Evolutionary conservation across 2,797 vertebrate genomes (phyloP).

Genomic region (Trachurus trachurus): DNA sequence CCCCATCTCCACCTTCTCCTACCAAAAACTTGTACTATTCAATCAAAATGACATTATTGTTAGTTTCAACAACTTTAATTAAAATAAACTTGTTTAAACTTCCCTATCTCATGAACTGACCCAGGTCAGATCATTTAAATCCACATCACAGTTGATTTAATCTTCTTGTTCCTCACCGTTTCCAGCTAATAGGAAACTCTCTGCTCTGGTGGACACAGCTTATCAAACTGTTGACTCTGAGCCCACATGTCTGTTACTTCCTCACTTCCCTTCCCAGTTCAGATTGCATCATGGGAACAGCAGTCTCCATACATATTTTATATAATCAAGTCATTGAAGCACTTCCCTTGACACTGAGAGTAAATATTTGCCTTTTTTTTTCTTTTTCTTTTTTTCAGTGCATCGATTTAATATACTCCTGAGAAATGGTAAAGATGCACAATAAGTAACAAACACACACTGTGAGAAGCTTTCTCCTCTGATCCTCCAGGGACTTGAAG

Average conservation of each 20-base stretch:
- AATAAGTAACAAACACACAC: not conserved
- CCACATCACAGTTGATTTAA: not conserved
- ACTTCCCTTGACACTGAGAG: not conserved
- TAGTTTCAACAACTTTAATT: not conserved
- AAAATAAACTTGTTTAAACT: not conserved
- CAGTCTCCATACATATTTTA: not conserved
- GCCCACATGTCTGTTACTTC: conserved; percentile 32
- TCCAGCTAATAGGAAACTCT: not conserved
- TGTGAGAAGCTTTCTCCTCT: conserved; percentile 35
- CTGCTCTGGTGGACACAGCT: not conserved
- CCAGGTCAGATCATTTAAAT: not conserved
- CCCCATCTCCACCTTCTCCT: too few species aligned
- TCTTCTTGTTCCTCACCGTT: not conserved
- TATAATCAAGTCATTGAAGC: not conserved
- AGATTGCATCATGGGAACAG: not conserved
- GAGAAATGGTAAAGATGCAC: not conserved
- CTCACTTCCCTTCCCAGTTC: conserved; percentile 14
- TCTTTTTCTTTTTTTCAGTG: not conserved
- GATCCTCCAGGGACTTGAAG: conserved; percentile 50
- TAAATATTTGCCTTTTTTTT: not conserved
- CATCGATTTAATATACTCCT: not conserved
- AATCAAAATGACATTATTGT: not conserved
- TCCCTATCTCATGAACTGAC: not conserved
- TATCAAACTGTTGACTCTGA: conserved; percentile 16
- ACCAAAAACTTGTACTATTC: not conserved